Conservation (phyloP, 2,113 vertebrate species). For the Calyptomena viridis region DNA sequence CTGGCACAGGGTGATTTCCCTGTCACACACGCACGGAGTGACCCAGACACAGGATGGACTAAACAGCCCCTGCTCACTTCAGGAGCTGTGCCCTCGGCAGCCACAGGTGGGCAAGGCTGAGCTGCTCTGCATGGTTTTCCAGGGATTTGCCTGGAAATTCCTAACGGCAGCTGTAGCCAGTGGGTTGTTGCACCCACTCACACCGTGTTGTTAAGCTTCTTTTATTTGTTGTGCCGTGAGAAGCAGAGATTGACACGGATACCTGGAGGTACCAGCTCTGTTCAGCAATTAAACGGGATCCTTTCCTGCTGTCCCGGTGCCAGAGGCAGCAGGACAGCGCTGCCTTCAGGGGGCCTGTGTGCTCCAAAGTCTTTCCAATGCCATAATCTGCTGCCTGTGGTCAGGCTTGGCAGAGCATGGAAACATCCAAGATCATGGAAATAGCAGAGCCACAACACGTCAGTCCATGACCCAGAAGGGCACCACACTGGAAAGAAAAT, state of each 20-base stretch:
- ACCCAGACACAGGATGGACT: background rate
- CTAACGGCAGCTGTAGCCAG: background rate
- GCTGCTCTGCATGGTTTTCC: background rate
- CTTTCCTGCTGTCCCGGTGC: background rate
- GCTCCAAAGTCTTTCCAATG: background rate
- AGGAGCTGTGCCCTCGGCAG: background rate
- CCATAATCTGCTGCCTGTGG: background rate
- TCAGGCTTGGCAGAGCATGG: background rate
- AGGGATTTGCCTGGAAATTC: background rate
- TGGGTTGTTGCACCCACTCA: background rate
- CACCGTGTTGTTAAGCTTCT: background rate
- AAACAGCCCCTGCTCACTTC: fast-evolving
- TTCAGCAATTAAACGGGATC: background rate
- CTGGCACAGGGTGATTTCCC: background rate
- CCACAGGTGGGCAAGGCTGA: background rate
- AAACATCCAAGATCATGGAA: background rate
- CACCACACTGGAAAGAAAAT: background rate
- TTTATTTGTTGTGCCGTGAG: background rate
- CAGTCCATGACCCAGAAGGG: background rate
- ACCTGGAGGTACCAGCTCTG: background rate
- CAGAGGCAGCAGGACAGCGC: background rate
- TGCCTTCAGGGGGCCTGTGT: background rate
- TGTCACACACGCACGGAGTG: background rate
- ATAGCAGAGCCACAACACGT: background rate
- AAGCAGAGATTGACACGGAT: background rate